A percentile compares a stretch with the other conserved stretches of the same genome.
These are phyloP conservation scores for Oscheius sp. DNA, from an alignment of 2,888 invertebrate species.

Conservation along the genomic window DNA sequence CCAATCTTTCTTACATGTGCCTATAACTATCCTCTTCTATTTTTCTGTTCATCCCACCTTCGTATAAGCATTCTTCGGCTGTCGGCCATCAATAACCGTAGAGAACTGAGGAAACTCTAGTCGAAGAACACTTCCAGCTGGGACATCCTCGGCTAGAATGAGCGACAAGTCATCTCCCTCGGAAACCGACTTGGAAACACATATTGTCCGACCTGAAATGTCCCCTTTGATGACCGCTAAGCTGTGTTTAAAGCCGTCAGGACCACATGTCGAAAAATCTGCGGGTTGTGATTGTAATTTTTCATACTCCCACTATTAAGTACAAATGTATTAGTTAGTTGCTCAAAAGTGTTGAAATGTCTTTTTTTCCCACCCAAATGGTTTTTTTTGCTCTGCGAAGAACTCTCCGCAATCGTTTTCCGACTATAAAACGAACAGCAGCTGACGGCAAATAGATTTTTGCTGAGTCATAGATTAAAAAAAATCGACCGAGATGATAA, in stretches of 20 bases:
- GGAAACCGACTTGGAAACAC: slow-evolving; percentile 34
- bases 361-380: too few relatives aligned
- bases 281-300: background rate
- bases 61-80: slow-evolving; percentile 13
- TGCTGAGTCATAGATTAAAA: background rate
- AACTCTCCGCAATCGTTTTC: slow-evolving; percentile 17
- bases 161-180: slow-evolving; percentile 24
- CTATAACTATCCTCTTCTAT: background rate
- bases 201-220: slow-evolving; percentile 47
- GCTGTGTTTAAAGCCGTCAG: background rate
- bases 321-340: too few relatives aligned
- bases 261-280: slow-evolving; percentile 21
- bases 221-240: background rate
- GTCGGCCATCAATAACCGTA: background rate
- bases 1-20: slow-evolving; percentile 17
- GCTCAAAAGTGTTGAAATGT: too few relatives aligned
- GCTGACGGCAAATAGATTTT: slow-evolving; percentile 20
- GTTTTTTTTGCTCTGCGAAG: background rate
- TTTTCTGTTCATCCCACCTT: background rate
- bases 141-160: slow-evolving; percentile 20
- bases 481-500: too few relatives aligned
- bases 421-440: slow-evolving; percentile 17
- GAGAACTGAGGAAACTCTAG: slow-evolving; percentile 19
- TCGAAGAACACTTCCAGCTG: slow-evolving; percentile 12
- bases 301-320: background rate